phyloP scores from a whole-genome alignment of 2,888 invertebrate genomes.

The Maniola hyperantus region DNA sequence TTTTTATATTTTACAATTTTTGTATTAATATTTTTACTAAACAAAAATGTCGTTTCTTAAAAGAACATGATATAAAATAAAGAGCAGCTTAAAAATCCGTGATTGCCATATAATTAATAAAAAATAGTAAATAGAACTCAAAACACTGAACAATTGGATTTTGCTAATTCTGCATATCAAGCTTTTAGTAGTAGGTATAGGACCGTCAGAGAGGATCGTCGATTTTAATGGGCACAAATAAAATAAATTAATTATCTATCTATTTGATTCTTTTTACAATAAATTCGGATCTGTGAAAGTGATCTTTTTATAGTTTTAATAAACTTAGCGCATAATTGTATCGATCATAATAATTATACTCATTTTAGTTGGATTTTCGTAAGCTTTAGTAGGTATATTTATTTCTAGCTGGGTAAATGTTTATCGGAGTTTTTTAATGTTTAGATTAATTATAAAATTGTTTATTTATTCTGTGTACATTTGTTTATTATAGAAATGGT shows the following conservation, averaged over 20 bases:
- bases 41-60: too few species aligned
- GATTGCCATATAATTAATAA: too few species aligned
- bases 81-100: not conserved
- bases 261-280: conserved; percentile 5
- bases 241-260: not conserved
- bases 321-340: conserved; percentile 61
- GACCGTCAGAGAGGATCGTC: not conserved
- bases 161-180: too few species aligned
- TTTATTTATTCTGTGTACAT: conserved; percentile 73
- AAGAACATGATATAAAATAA: too few species aligned
- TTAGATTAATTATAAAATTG: conserved; percentile 38
- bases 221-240: conserved; percentile 9
- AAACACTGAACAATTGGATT: too few species aligned
- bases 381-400: conserved; percentile 76
- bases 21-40: too few species aligned
- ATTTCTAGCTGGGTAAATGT: conserved; percentile 50
- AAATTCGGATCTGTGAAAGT: conserved; percentile 12
- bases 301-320: conserved; percentile 24
- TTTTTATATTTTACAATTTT: too few species aligned
- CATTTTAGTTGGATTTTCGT: conserved; percentile 61
- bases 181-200: not conserved
- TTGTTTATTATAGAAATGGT: conserved; percentile 56
- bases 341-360: conserved; percentile 79
- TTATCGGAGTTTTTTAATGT: conserved; percentile 33
- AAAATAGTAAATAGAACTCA: too few species aligned